Evolutionary conservation across 2,797 vertebrate genomes (phyloP), one percentile per base, ranked within the genome.

Genomic region (Luscinia megarhynchos): DNA sequence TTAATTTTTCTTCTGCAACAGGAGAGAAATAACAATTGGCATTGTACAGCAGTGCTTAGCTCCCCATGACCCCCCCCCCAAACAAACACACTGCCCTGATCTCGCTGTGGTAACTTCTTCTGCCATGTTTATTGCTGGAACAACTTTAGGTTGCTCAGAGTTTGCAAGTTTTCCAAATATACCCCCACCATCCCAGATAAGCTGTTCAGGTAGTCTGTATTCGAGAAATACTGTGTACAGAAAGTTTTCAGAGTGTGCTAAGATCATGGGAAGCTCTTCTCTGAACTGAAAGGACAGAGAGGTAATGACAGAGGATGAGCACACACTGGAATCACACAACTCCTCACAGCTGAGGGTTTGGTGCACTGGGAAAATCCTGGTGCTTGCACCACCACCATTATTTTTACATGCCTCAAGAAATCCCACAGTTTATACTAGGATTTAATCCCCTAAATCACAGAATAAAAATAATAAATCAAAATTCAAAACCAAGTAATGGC

Each of bases 1-100:
- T 95, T 64, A 99, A 98, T 91, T 98, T 98, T 97, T 99, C 99
- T 96, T 99, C 99, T 99, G 97, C 88, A 96, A 98, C 88, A 86
- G 30, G 50, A 97, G 67, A 72, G 53, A 95, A 72, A 75, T 74
- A 86, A 87, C 30, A 96, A 57, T 94, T 86, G 87, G 64, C 64
- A 94, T 79, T 38, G 62, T 9, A 61, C 7, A 93, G 21, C 32
- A 81, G 21, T 3, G 4, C 41, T 78, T 11, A 41, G 21, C 19
- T 26, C 53, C 46, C 77, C 63, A 13, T 0, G 38, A 10, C 30
- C 46, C 29, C 76, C 29, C 76, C 67, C 51, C 30, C 86, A 61
- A 70, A 40, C 40, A n/a, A 50, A 51, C 27, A 51, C 59, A 30
- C 55, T 14, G 41, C 64, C 83, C 43, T 27, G 41, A 53, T n/a